Percentiles rank a stretch among this genome's conserved stretches.
Conservation (phyloP, 2,888 invertebrate genomes). For the Mallateleia sp. region DNA sequence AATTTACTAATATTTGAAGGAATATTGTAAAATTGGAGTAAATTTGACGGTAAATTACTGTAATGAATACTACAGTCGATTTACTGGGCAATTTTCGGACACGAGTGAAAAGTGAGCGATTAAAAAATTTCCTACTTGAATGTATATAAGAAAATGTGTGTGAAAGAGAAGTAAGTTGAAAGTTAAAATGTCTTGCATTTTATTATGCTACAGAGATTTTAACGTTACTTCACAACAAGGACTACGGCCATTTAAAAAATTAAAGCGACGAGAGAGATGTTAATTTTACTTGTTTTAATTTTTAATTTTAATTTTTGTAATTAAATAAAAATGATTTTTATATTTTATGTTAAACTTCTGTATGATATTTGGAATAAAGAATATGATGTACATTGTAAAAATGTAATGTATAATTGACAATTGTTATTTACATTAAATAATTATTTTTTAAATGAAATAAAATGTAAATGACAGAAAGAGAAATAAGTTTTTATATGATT, state of each 20-base stretch:
- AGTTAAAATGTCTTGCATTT: neutral
- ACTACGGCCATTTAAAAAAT: neutral
- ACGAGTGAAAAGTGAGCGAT: neutral
- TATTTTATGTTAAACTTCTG: constrained; percentile 10
- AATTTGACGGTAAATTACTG: neutral
- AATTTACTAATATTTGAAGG: neutral
- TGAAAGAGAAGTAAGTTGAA: neutral
- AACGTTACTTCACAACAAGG: neutral
- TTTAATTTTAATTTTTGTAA: too few species aligned
- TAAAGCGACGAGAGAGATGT: neutral
- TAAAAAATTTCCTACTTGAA: neutral
- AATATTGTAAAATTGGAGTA: neutral
- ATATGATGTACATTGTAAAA: too few species aligned
- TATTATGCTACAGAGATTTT: neutral
- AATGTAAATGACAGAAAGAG: too few species aligned
- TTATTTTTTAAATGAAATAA: too few species aligned
- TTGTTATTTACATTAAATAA: too few species aligned
- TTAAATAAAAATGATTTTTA: neutral
- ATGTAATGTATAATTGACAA: too few species aligned
- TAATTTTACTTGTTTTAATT: neutral
- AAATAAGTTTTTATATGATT: too few species aligned
- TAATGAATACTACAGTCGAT: neutral
- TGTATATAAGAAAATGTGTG: neutral
- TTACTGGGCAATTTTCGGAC: neutral
- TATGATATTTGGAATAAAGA: too few species aligned